Evolutionary conservation across 2,888 invertebrate genomes (phyloP), one percentile per base, ranked within the genome.

Genomic region (Lasioglossum morio): DNA sequence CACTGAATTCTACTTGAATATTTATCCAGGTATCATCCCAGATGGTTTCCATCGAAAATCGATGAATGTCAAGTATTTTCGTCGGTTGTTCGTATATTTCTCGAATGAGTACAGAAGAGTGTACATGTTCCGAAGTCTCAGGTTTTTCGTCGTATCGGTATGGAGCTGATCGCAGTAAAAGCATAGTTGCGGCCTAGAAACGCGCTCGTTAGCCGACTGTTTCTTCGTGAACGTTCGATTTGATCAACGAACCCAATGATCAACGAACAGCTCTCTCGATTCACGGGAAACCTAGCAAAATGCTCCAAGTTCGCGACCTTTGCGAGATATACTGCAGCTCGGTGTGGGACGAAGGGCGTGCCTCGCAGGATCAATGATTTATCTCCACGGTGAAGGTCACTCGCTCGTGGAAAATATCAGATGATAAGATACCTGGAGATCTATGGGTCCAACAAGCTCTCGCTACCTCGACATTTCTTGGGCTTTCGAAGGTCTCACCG

Each of bases 331-430:
- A 69, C 69, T n/a, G 27, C 70, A 23, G 37, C 23, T 19, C 73
- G 53, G 34, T 69, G 69, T 69, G 34, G 37, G 69, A 69, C 34
- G 69, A 69, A 69, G 74, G 74, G 74, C 74, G 74, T 53, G 74
- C n/a, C 74, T 60, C 30, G 74, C 23, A 2, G 69, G 60, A 75
- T 75, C 53, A 60, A 57, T 57, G 74, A 75, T 75, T 75, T 57
- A 57, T 57, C 53, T 75, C 74, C 57, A 75, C 74, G 74, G 57
- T 57, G 74, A 75, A 75, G 74, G 74, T 75, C 74, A 37, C 37
- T 69, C 37, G 69, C 69, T 69, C 34, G 69, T 40, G 69, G 69
- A 69, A 69, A 69, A 69, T 69, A 23, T 23, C 12, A 69, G 66
- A 66, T 66, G 34, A 66, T 66, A 66, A 34, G 66, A 66, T 34